Conservation (phyloP, 2,113 vertebrate species). For the Rana temporaria region DNA sequence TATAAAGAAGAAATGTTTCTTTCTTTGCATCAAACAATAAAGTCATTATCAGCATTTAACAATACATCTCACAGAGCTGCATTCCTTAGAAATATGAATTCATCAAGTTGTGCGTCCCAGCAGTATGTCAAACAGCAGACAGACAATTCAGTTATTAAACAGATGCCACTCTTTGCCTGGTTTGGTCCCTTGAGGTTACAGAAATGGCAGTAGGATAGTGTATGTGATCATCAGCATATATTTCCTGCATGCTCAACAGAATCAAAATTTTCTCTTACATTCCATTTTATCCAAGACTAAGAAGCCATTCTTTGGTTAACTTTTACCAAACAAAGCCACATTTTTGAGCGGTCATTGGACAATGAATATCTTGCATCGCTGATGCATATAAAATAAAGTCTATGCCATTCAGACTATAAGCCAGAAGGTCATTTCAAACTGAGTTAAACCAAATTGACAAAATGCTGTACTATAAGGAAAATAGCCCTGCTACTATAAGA, state of each 20-base stretch:
- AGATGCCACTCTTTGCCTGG: conserved; percentile 67
- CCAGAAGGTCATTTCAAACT: conserved; percentile 32
- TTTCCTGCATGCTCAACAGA: conserved; percentile 61
- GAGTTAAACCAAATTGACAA: conserved; percentile 61
- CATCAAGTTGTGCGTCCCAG: conserved; percentile 66
- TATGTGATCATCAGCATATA: conserved; percentile 64
- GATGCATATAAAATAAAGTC: conserved; percentile 59
- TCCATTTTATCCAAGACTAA: conserved; percentile 63
- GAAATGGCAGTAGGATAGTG: conserved; percentile 66
- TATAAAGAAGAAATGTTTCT: conserved; percentile 67
- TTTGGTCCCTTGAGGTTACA: conserved; percentile 68
- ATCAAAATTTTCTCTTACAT: conserved; percentile 68
- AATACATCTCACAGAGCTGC: conserved; percentile 68
- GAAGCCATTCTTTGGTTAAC: conserved; percentile 63
- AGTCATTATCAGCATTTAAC: conserved; percentile 72
- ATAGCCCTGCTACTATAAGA: too few species aligned
- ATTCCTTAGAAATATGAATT: conserved; percentile 76
- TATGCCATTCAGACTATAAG: background rate
- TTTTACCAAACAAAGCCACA: conserved; percentile 70
- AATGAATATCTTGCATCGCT: conserved; percentile 63
- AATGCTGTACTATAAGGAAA: conserved; percentile 32
- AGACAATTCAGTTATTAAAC: conserved; percentile 68
- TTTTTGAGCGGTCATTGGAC: conserved; percentile 67
- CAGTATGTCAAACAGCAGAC: conserved; percentile 69
- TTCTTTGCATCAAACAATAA: conserved; percentile 73